Evolutionary conservation across 2,888 invertebrate species (phyloP).

Genomic region (Mongoloraphidia duomilia): DNA sequence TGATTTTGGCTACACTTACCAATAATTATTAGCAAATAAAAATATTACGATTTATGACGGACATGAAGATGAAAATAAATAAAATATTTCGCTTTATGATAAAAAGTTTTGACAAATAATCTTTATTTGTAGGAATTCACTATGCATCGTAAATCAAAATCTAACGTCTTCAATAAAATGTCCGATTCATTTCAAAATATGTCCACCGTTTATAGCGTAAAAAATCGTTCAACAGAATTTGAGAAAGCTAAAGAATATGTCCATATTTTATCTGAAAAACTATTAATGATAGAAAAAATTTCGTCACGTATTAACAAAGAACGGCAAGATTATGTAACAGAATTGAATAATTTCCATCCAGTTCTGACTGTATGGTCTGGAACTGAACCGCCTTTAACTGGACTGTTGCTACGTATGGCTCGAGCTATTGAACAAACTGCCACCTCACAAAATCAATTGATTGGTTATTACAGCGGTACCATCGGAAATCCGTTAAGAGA

Average conservation of each 20-base stretch:
- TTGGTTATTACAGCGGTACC: slow-evolving; percentile 27
- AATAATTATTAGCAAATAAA: too few species aligned
- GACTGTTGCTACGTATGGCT: slow-evolving; percentile 31
- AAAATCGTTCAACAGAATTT: slow-evolving; percentile 45
- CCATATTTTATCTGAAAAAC: slow-evolving; percentile 42
- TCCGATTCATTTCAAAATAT: slow-evolving; percentile 40
- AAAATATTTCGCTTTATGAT: not conserved
- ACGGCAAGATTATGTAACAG: slow-evolving; percentile 38
- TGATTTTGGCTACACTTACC: too few species aligned
- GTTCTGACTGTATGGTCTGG: slow-evolving; percentile 45
- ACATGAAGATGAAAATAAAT: not conserved
- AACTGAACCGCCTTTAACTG: slow-evolving; percentile 37
- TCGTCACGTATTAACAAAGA: slow-evolving; percentile 48
- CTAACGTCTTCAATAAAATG: slow-evolving; percentile 38
- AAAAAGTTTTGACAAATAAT: not conserved
- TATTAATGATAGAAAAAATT: slow-evolving; percentile 45
- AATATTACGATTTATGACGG: not conserved
- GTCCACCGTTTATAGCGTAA: slow-evolving; percentile 36
- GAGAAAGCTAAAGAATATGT: slow-evolving; percentile 47
- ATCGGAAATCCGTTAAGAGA: slow-evolving; percentile 38
- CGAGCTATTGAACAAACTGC: slow-evolving; percentile 34
- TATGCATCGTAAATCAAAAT: slow-evolving; percentile 42
- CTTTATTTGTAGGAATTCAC: slow-evolving; percentile 41
- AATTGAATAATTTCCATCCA: slow-evolving; percentile 43
- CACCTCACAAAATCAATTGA: slow-evolving; percentile 33